Evolutionary conservation across 2,888 invertebrate genomes (phyloP).

Genomic region (Terebella lapidaria): DNA sequence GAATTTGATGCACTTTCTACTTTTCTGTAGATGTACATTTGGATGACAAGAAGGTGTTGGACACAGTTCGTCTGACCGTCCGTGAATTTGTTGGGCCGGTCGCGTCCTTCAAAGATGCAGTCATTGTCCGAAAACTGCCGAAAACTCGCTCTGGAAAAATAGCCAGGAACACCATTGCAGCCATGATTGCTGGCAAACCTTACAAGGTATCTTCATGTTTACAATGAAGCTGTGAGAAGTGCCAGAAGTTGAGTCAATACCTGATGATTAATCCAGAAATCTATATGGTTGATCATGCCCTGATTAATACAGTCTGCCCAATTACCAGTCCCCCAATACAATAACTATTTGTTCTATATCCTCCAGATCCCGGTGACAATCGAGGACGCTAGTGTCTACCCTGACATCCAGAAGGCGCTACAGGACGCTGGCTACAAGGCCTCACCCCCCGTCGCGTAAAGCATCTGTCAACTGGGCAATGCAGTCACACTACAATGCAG

Average conservation of each 20-base stretch:
- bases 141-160: slow-evolving; percentile 81
- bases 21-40: background rate
- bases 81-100: slow-evolving; percentile 76
- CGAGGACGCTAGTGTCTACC: slow-evolving; percentile 78
- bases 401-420: slow-evolving; percentile 28
- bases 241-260: too few relatives aligned
- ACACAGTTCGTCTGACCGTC: slow-evolving; percentile 61
- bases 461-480: too few relatives aligned
- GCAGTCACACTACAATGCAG: too few relatives aligned
- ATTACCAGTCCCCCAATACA: background rate
- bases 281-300: too few relatives aligned
- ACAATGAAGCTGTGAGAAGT: background rate
- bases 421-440: slow-evolving; percentile 14
- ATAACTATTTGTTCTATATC: slow-evolving; percentile 1
- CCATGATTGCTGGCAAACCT: slow-evolving; percentile 74
- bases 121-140: slow-evolving; percentile 75
- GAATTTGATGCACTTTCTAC: too few relatives aligned
- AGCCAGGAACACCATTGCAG: slow-evolving; percentile 77
- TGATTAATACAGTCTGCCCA: too few relatives aligned
- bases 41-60: slow-evolving; percentile 11
- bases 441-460: background rate
- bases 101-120: slow-evolving; percentile 77
- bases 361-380: slow-evolving; percentile 74
- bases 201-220: slow-evolving; percentile 61
- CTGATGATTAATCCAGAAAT: too few relatives aligned